Evolutionary conservation across 2,888 invertebrate genomes (phyloP).

Genomic region (Athrips mouffetella): DNA sequence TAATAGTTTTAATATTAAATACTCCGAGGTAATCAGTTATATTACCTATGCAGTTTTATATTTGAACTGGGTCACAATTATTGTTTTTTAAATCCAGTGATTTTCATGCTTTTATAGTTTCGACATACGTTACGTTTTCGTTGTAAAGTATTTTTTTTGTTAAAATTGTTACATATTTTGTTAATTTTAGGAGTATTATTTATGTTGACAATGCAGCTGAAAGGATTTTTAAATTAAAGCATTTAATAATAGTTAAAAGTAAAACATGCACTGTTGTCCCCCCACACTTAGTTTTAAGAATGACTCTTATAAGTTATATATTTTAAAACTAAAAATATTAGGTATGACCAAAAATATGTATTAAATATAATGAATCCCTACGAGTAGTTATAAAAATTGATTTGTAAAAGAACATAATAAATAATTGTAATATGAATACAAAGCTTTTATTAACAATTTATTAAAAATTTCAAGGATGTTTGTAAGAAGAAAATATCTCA

Average conservation of each 20-base stretch:
- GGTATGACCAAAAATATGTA: slow-evolving; percentile 47
- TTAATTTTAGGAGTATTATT: slow-evolving; percentile 18
- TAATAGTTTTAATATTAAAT: slow-evolving; percentile 12
- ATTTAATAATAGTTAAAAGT: slow-evolving; percentile 40
- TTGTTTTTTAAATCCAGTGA: too few relatives aligned
- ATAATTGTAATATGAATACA: slow-evolving; percentile 32
- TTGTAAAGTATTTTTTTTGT: slow-evolving; percentile 21
- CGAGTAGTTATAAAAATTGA: slow-evolving; percentile 40
- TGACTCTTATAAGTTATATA: slow-evolving; percentile 23
- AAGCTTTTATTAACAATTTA: slow-evolving; percentile 15
- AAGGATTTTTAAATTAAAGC: slow-evolving; percentile 39
- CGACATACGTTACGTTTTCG: too few relatives aligned
- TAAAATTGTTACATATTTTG: slow-evolving; percentile 23
- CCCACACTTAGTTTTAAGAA: slow-evolving; percentile 45
- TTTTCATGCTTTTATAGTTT: too few relatives aligned
- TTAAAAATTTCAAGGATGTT: not conserved
- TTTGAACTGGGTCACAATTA: too few relatives aligned
- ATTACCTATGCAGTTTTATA: too few relatives aligned
- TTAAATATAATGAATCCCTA: slow-evolving; percentile 39
- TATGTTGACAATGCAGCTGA: slow-evolving; percentile 16
- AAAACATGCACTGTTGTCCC: slow-evolving; percentile 56
- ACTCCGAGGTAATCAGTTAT: slow-evolving; percentile 12
- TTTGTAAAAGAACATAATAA: slow-evolving; percentile 45
- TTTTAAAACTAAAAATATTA: slow-evolving; percentile 27
- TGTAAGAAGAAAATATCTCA: too few relatives aligned